These are phyloP conservation scores for Cepaea nemoralis DNA, from an alignment of 1,140 invertebrate genomes.

Conservation along the genomic window DNA sequence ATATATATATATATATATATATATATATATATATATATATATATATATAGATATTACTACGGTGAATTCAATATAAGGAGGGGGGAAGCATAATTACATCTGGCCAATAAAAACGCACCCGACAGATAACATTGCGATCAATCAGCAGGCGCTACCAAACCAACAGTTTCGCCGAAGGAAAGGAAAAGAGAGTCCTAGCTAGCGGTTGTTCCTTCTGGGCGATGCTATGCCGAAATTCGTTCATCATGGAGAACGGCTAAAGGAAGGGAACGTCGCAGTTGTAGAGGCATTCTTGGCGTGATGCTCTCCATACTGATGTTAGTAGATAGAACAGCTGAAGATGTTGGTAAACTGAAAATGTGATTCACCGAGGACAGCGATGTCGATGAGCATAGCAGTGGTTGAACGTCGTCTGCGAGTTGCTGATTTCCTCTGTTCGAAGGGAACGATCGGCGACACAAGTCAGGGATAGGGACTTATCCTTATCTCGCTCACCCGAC, in stretches of 20 bases:
- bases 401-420: not conserved
- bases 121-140: constrained; percentile 15
- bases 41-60: no score
- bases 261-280: not conserved
- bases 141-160: not conserved
- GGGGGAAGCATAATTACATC: no score
- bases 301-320: not conserved
- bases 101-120: no score
- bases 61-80: no score
- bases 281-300: not conserved
- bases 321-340: not conserved
- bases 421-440: not conserved
- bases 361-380: constrained; percentile 21
- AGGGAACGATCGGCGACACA: constrained; percentile 15
- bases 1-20: no score
- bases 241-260: constrained; percentile 46
- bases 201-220: not conserved
- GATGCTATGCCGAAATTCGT: not conserved
- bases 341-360: constrained; percentile 18
- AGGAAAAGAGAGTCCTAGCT: not conserved
- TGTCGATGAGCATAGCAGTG: not conserved
- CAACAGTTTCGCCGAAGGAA: constrained; percentile 30
- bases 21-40: no score
- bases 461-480: constrained; percentile 4
- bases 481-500: constrained; percentile 40